Conservation (phyloP, 2,113 vertebrate species). For the Promerops cafer region DNA sequence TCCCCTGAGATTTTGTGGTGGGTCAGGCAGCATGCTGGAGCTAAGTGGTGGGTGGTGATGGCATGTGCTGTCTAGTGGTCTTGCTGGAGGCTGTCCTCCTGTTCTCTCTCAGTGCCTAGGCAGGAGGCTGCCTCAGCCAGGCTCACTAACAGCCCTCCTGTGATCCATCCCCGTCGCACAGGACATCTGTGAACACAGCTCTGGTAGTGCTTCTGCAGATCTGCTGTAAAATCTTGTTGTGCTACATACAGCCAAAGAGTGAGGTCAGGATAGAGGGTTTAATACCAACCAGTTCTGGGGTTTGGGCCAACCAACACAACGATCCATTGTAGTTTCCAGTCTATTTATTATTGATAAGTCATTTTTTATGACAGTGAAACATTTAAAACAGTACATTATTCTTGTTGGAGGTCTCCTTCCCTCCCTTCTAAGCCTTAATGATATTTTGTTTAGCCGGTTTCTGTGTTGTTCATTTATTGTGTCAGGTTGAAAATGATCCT, state of each 20-base stretch:
- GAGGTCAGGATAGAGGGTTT: not conserved
- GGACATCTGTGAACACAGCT: not conserved
- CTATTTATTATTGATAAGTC: not conserved
- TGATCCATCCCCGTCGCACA: fast-evolving
- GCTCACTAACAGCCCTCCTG: fast-evolving
- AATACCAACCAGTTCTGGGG: not conserved
- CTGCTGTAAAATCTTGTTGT: fast-evolving
- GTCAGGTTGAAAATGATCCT: not conserved
- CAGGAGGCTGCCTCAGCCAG: not conserved
- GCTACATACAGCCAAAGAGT: not conserved
- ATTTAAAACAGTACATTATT: not conserved
- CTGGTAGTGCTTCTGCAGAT: not conserved
- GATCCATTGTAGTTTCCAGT: not conserved
- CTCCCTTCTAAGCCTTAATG: not conserved
- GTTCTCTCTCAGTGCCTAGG: not conserved
- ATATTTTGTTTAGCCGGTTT: not conserved
- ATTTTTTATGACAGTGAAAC: not conserved
- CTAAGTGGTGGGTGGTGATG: not conserved
- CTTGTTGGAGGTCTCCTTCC: not conserved
- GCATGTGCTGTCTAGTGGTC: not conserved
- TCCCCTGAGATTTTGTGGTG: not conserved
- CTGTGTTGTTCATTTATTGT: not conserved
- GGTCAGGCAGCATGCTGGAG: not conserved
- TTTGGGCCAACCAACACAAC: not conserved
- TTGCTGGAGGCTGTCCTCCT: not conserved